A percentile compares a stretch with the other conserved stretches of the same genome.
phyloP scores from a whole-genome alignment of 2,113 vertebrate genomes.

The Geothlypis trichas region DNA sequence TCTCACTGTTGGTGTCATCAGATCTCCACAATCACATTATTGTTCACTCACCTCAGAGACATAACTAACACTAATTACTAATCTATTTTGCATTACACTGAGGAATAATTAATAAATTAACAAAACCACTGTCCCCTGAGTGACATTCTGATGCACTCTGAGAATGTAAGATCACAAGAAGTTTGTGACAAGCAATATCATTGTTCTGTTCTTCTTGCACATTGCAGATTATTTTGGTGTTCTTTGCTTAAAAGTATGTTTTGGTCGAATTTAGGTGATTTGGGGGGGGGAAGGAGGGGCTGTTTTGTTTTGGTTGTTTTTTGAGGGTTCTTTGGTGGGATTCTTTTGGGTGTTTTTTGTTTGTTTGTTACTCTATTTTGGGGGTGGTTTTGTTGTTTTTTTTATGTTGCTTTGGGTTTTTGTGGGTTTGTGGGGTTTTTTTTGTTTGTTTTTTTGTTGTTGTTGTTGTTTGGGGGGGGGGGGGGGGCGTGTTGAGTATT shows the following conservation, averaged over 20 bases:
- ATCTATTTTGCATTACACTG: background rate
- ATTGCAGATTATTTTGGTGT: background rate
- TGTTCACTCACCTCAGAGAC: background rate
- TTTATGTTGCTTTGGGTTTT: no score
- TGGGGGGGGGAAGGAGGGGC: background rate
- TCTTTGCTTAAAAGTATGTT: background rate
- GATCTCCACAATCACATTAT: background rate
- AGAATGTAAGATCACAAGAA: background rate
- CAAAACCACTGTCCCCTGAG: background rate
- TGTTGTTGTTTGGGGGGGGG: no score
- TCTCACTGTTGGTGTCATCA: background rate
- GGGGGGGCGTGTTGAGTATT: no score
- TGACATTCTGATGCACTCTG: background rate
- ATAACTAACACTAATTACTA: background rate
- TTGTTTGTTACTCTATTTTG: background rate
- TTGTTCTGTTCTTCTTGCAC: background rate
- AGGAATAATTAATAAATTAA: background rate
- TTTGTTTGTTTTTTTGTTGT: no score
- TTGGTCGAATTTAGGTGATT: rapidly evolving
- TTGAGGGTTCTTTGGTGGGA: background rate
- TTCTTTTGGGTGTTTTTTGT: no score
- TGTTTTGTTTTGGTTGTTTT: background rate
- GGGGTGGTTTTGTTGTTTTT: no score
- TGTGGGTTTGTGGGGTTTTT: no score
- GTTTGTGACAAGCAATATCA: background rate